These are phyloP conservation scores for Luperina nickerlii DNA, from an alignment of 2,888 invertebrate species.

Conservation along the genomic window DNA sequence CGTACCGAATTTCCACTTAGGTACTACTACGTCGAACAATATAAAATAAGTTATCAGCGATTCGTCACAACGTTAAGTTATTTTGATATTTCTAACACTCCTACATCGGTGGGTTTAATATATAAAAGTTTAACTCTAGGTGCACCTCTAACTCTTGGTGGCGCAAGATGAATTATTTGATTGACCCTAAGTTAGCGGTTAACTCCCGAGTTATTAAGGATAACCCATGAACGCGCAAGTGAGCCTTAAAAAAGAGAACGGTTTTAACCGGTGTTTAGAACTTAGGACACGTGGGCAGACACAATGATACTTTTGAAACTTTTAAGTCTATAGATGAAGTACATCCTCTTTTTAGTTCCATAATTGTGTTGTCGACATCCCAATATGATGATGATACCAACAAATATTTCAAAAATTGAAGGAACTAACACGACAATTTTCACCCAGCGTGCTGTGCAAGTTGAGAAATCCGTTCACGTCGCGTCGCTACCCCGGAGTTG, in stretches of 20 bases:
- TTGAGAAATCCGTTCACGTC: constrained; percentile 41
- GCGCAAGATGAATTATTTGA: not conserved
- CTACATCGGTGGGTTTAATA: not conserved
- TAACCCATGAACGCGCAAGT: not conserved
- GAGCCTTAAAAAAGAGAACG: not conserved
- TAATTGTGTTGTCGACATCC: constrained; percentile 4
- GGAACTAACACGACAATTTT: constrained; percentile 19
- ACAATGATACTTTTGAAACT: not conserved
- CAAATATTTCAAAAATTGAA: not conserved
- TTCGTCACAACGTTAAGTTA: no score
- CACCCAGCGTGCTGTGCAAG: not conserved
- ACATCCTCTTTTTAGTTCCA: not conserved
- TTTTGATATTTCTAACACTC: not conserved
- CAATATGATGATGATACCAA: constrained; percentile 4
- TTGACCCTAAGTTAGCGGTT: not conserved
- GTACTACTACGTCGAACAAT: no score
- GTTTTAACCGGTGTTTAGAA: no score
- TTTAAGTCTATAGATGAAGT: not conserved
- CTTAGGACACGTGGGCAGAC: not conserved
- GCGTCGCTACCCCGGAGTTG: constrained; percentile 5
- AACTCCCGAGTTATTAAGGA: not conserved
- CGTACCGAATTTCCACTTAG: no score
- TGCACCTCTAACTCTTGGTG: not conserved
- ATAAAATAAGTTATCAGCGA: no score
- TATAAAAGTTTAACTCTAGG: not conserved